These are phyloP conservation scores for Archivesica marissinica DNA, from an alignment of 1,140 invertebrate species.

Conservation along the genomic window DNA sequence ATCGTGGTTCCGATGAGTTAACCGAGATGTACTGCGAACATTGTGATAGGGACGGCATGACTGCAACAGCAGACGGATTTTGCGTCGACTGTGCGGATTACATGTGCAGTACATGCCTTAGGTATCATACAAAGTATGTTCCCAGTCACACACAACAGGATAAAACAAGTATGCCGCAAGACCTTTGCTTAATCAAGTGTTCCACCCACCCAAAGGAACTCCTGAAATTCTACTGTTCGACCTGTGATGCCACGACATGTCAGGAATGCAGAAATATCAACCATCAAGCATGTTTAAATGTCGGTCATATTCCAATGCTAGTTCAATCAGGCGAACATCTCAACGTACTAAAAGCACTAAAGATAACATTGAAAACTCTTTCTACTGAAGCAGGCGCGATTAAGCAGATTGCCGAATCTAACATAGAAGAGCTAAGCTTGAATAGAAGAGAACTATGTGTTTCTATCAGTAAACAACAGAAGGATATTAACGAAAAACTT, in stretches of 20 bases:
- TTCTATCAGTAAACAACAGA: too few species aligned
- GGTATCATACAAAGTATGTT: neutral
- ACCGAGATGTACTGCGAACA: neutral
- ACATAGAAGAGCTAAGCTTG: too few species aligned
- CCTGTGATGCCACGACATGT: neutral
- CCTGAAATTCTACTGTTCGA: neutral
- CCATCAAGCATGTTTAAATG: too few species aligned
- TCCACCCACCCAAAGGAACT: neutral
- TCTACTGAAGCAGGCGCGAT: too few species aligned
- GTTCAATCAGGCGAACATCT: too few species aligned
- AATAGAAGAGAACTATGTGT: too few species aligned
- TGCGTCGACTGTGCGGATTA: neutral
- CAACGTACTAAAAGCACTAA: too few species aligned
- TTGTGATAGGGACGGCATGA: neutral
- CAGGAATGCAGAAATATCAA: neutral
- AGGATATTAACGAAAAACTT: too few species aligned
- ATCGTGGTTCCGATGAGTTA: neutral
- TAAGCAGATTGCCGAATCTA: too few species aligned
- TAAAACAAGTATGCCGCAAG: neutral
- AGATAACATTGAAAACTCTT: too few species aligned
- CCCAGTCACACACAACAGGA: neutral
- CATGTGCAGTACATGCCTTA: neutral
- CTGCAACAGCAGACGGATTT: neutral
- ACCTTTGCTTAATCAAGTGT: neutral
- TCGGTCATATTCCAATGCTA: too few species aligned